Evolutionary conservation across 1,140 invertebrate species (phyloP).

Genomic region (Latrodectus geometricus): DNA sequence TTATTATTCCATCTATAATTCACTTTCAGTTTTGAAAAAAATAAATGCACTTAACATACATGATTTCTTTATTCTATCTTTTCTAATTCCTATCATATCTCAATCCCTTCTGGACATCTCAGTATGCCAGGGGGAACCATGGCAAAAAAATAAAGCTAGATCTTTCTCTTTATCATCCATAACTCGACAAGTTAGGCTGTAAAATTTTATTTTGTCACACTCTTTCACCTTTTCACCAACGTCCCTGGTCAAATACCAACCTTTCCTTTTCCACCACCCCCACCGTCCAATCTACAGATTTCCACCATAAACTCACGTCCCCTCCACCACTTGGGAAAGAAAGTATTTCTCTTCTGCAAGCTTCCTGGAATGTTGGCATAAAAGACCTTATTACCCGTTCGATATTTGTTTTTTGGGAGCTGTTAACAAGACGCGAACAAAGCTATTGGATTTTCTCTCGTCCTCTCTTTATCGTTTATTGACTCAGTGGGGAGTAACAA

Average conservation of each 20-base stretch:
- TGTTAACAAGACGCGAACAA: constrained; percentile 59
- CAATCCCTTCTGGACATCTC: no score
- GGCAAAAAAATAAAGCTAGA: no score
- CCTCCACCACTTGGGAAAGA: neutral
- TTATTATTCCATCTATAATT: no score
- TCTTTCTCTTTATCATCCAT: neutral
- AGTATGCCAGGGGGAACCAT: no score
- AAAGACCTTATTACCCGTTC: constrained; percentile 58
- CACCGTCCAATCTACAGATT: constrained; percentile 36
- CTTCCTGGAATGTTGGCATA: constrained; percentile 43
- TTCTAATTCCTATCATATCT: no score
- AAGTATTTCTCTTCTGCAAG: neutral
- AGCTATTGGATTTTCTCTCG: constrained; percentile 48
- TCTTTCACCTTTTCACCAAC: neutral
- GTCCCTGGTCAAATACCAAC: constrained; percentile 18
- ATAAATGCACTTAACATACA: no score
- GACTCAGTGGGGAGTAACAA: constrained; percentile 41
- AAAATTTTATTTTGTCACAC: constrained; percentile 40
- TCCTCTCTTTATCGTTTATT: constrained; percentile 53
- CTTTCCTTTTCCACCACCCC: neutral
- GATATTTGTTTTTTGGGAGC: constrained; percentile 39
- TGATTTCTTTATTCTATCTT: no score
- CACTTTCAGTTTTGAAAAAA: no score
- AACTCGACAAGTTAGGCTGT: constrained; percentile 31
- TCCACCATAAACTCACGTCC: constrained; percentile 20